These are phyloP conservation scores for Prolemur simus DNA, from an alignment of 2,113 vertebrate species.

Conservation along the genomic window DNA sequence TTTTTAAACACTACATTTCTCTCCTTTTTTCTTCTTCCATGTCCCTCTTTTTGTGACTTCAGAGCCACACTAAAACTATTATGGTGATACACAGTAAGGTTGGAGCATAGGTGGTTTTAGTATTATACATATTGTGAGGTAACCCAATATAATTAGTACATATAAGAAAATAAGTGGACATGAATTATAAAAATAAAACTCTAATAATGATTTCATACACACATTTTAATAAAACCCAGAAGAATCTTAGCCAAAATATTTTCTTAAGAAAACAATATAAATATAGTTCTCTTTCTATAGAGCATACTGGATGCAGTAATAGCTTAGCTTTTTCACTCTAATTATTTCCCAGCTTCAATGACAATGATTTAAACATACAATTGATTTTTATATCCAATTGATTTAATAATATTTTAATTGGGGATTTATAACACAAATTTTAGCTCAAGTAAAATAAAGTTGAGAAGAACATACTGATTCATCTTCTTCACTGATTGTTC, in stretches of 20 bases:
- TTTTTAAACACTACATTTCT: not conserved
- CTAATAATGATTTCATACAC: not conserved
- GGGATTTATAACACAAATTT: not conserved
- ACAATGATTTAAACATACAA: not conserved
- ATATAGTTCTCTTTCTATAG: not conserved
- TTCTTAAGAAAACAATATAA: not conserved
- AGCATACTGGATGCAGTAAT: not conserved
- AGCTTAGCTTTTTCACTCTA: not conserved
- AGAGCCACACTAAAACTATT: not conserved
- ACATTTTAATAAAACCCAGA: slow-evolving; percentile 25
- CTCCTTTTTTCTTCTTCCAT: not conserved
- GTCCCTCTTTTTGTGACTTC: not conserved
- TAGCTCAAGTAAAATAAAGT: not conserved
- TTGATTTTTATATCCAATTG: not conserved
- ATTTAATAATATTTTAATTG: slow-evolving; percentile 7
- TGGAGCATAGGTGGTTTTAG: not conserved
- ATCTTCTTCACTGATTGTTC: slow-evolving; percentile 70
- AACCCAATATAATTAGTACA: not conserved
- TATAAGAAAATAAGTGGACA: not conserved
- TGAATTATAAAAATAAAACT: not conserved
- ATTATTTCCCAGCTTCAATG: slow-evolving; percentile 1
- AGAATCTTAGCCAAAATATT: not conserved
- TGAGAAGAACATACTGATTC: slow-evolving; percentile 72
- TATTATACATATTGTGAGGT: not conserved
- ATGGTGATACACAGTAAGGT: not conserved